A percentile compares a stretch with the other conserved stretches of the same genome.
Evolutionary conservation across 2,888 invertebrate genomes (phyloP).

Genomic region (Cryptocephalus primarius): DNA sequence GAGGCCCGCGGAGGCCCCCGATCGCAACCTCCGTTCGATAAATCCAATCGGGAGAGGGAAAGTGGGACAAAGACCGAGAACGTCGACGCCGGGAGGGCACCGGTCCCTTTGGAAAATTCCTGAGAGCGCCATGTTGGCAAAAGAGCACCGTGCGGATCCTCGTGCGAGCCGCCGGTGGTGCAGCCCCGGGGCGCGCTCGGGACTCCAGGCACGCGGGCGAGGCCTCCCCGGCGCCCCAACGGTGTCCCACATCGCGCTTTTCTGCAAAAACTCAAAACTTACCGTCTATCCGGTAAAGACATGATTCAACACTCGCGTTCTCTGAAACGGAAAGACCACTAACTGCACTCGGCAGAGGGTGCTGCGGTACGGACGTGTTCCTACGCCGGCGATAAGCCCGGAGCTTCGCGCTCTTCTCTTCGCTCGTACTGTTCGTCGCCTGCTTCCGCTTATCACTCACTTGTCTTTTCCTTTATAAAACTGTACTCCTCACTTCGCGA

Average conservation of each 20-base stretch:
- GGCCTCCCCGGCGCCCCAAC: not conserved
- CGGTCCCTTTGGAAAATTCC: not conserved
- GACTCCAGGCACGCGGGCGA: not conserved
- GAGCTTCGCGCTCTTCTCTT: slow-evolving; percentile 2
- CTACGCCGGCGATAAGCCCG: slow-evolving; percentile 31
- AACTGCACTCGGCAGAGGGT: slow-evolving; percentile 10
- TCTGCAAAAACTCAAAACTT: slow-evolving; percentile 43
- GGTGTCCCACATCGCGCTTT: not conserved
- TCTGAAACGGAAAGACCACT: slow-evolving; percentile 58
- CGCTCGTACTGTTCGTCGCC: too few species aligned
- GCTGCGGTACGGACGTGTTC: slow-evolving; percentile 32
- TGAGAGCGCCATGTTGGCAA: slow-evolving; percentile 2
- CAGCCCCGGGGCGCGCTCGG: not conserved
- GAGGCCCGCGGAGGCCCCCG: too few species aligned
- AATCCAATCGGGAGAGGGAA: too few species aligned
- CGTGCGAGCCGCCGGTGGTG: not conserved
- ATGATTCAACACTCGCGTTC: slow-evolving; percentile 65
- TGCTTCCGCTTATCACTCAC: too few species aligned
- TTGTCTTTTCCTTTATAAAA: too few species aligned
- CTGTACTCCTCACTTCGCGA: too few species aligned
- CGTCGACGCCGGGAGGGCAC: too few species aligned
- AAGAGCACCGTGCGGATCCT: not conserved
- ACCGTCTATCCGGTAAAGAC: slow-evolving; percentile 74
- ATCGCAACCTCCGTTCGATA: too few species aligned
- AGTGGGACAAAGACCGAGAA: too few species aligned